phyloP scores from a whole-genome alignment of 2,113 vertebrate genomes.

The Perognathus longimembris region DNA sequence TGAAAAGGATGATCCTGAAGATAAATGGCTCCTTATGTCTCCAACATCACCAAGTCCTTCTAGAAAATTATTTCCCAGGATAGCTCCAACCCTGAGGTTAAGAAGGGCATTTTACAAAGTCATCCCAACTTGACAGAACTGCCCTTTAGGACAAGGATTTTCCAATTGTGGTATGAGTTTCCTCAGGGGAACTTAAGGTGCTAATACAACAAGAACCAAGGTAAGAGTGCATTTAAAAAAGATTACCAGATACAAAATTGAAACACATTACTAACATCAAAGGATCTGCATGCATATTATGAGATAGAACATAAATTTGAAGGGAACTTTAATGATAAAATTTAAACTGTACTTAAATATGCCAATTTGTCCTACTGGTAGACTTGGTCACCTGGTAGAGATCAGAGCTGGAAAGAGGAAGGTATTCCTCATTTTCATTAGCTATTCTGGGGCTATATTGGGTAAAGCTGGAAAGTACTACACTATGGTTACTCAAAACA shows the following conservation, averaged over 20 bases:
- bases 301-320: not conserved
- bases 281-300: not conserved
- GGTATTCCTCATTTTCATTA: not conserved
- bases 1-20: slow-evolving; percentile 53
- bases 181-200: not conserved
- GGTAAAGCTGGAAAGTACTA: not conserved
- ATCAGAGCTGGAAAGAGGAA: not conserved
- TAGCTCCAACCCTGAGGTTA: slow-evolving; percentile 46
- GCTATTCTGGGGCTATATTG: not conserved
- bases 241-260: not conserved
- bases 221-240: not conserved
- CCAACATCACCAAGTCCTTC: slow-evolving; percentile 50
- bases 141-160: slow-evolving; percentile 10
- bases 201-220: not conserved
- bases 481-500: not conserved
- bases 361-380: not conserved
- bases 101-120: slow-evolving; percentile 57
- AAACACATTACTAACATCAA: not conserved
- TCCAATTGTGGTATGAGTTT: not conserved
- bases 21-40: slow-evolving; percentile 52
- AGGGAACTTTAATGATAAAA: slow-evolving; percentile 14
- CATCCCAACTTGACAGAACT: not conserved
- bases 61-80: slow-evolving; percentile 58
- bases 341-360: not conserved
- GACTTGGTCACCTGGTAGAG: not conserved